Evolutionary conservation across 2,113 vertebrate genomes (phyloP), one percentile per base, ranked within the genome.

Genomic region (Leptodactylus fuscus): DNA sequence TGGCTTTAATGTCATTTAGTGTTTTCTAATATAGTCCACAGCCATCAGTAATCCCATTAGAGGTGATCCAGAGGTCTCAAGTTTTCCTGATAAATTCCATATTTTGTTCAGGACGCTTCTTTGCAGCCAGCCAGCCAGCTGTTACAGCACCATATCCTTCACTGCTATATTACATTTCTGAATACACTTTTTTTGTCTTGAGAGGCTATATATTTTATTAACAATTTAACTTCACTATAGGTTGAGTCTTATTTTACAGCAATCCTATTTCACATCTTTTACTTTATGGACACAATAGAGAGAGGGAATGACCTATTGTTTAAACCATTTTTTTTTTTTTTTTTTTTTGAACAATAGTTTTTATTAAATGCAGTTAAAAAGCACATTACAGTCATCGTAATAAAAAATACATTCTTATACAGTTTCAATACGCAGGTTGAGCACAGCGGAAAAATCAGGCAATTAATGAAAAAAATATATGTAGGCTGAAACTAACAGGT

Each of bases 21-120:
- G n/a, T n/a, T n/a, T n/a, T 44, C 36, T 73, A 73, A 46, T 73
- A 44, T 13, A 73, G 70, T 46, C 41, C 70, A 67, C 62, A 24
- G 22, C n/a, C 18, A 73, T 44, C 70, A 73, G 70, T 73, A 73
- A 73, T 44, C 5, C 15, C 24, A 73, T 73, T 73, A 73, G 20
- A 73, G 70, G 38, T 73, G 38, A 73, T 73, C 3, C 20, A 73
- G n/a, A 46, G 36, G 38, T 73, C 70, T 29, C 11, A 10, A 13
- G n/a, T 48, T 74, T 29, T 74, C 44, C 27, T 74, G 16, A 48
- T 74, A 48, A 11, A 48, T 48, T 74, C 29, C 41, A 27, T 67
- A 29, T 73, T 73, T 24, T 41, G 41, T 11, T 44, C 38, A 73
- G 22, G 13, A 46, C 20, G 9, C 70, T 73, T 73, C 41, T 15